phyloP scores from a whole-genome alignment of 2,113 vertebrate genomes.

The Stictonetta naevosa region DNA sequence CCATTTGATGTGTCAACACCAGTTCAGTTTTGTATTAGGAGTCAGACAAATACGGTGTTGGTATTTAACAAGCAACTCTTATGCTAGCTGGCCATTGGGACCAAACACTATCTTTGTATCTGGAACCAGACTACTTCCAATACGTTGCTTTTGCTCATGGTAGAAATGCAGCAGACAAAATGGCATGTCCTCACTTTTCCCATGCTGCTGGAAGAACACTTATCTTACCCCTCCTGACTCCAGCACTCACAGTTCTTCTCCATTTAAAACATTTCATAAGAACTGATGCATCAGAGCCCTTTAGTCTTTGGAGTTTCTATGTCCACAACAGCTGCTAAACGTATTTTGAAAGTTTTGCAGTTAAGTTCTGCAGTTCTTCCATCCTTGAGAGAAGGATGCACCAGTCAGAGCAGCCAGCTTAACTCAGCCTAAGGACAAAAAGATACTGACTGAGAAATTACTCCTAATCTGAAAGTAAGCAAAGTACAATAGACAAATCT shows the following conservation, averaged over 20 bases:
- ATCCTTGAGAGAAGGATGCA: background rate
- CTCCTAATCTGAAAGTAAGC: background rate
- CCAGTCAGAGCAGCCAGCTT: background rate
- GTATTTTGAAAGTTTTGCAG: background rate
- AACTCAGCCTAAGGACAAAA: background rate
- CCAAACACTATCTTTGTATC: background rate
- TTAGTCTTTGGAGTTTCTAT: background rate
- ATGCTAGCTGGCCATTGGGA: accelerated
- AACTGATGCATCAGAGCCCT: background rate
- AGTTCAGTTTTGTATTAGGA: background rate
- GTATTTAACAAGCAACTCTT: background rate
- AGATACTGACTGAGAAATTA: background rate
- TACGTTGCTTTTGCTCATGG: accelerated
- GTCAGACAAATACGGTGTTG: background rate
- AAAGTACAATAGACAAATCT: background rate
- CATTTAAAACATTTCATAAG: background rate
- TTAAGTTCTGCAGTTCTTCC: background rate
- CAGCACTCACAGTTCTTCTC: background rate
- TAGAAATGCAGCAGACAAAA: background rate
- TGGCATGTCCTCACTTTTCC: accelerated
- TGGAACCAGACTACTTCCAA: background rate
- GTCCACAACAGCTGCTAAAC: background rate
- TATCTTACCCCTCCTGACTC: background rate
- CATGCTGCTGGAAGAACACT: background rate
- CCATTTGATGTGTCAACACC: background rate